Evolutionary conservation across 2,797 vertebrate genomes (phyloP), one percentile per base, ranked within the genome.

Genomic region (Lepidocolaptes lacrymiger): DNA sequence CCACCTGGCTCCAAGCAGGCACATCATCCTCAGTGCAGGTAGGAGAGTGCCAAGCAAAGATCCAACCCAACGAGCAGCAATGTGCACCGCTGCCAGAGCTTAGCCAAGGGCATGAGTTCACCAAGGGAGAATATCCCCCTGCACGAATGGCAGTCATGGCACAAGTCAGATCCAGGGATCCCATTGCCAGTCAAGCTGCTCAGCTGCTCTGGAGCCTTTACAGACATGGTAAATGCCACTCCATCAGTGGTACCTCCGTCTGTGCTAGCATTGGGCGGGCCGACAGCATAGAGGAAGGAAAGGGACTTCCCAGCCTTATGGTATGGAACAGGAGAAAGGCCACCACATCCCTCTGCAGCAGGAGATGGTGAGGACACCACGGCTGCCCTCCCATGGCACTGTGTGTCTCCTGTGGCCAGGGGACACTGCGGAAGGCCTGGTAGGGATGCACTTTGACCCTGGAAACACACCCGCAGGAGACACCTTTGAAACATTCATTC

Each of bases 401-500:
- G 3, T 24, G n/a, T 26, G 28, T 71, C 69, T 86, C 44, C 82
- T 37, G 66, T 71, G 93, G 72, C 88, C 89, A 79, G 89, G 81
- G 79, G 90, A 85, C 95, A 85, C 88, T 73, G 83, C 2, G 5
- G 76, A 76, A 95, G 48, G 79, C 93, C 3, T 2, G 2, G 69
- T 32, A 91, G 59, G 46, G 62, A 68, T 11, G 95, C 96, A 97
- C 95, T 96, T 95, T 94, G 94, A 96, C 96, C 95, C 95, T 95
- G 91, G 72, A 92, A 87, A 95, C 87, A 88, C 76, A 78, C 76
- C 75, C 39, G 16, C 32, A 0, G 46, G 28, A 89, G 56, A 49
- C 49, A 91, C 78, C 92, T 80, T 75, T 93, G 94, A 74, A 84
- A 96, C 82, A 44, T 32, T 90, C 49, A 17, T 68, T 59, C 91